Conservation (phyloP, 2,797 vertebrate genomes). For the Gila robusta region DNA sequence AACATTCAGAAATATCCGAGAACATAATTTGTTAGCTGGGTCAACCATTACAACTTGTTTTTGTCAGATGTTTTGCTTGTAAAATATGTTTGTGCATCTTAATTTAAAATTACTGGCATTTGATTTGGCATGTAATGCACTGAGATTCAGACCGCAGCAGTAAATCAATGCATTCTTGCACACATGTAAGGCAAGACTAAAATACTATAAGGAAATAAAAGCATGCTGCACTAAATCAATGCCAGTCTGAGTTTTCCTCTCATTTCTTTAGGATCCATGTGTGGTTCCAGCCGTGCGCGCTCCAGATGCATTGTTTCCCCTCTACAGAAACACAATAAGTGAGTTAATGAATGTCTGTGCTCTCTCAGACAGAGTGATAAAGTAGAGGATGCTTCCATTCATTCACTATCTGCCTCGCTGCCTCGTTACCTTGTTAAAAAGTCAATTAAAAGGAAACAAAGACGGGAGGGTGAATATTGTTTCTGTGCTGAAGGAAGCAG, state of each 20-base stretch:
- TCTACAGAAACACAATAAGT: constrained; percentile 43
- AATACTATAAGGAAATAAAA: neutral
- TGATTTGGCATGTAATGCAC: neutral
- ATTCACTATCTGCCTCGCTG: constrained; percentile 69
- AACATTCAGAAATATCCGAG: neutral
- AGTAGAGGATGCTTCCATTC: constrained; percentile 49
- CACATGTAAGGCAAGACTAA: neutral
- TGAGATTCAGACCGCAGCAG: too few relatives aligned
- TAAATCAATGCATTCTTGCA: neutral
- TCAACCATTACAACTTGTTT: too few relatives aligned
- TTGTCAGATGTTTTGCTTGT: neutral
- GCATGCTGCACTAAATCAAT: neutral
- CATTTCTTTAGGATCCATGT: neutral
- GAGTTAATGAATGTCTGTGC: constrained; percentile 76
- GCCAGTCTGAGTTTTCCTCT: neutral
- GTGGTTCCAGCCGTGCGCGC: neutral
- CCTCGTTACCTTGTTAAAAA: constrained; percentile 79
- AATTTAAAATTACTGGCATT: neutral
- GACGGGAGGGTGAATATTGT: constrained; percentile 40
- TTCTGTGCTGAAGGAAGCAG: constrained; percentile 40
- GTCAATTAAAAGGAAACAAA: constrained; percentile 81
- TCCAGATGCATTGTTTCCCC: neutral
- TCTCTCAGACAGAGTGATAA: constrained; percentile 58
- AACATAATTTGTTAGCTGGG: too few relatives aligned
- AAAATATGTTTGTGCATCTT: neutral